Conservation (phyloP, 2,113 vertebrate species). For the Burhinus bistriatus region DNA sequence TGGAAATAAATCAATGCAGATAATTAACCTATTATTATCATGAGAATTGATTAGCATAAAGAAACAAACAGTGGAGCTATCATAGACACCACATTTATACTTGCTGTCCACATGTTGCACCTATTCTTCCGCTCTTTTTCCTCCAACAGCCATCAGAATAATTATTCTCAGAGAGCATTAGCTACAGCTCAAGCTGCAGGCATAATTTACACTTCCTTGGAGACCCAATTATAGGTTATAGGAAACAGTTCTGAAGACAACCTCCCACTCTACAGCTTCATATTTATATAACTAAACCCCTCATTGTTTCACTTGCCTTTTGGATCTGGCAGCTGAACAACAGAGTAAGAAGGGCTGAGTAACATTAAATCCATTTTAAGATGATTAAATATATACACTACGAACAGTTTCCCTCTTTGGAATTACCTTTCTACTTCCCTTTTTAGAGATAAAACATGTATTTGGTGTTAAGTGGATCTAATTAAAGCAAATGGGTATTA, state of each 20-base stretch:
- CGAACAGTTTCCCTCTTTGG: not conserved
- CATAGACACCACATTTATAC: not conserved
- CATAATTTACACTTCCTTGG: constrained; percentile 63
- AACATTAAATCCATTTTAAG: not conserved
- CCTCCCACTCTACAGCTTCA: constrained; percentile 22
- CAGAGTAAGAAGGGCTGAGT: not conserved
- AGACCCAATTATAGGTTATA: constrained; percentile 75
- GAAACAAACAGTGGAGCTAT: not conserved
- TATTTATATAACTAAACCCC: constrained; percentile 53
- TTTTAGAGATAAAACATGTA: not conserved
- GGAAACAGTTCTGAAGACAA: constrained; percentile 63
- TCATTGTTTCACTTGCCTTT: constrained; percentile 23
- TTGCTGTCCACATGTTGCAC: not conserved
- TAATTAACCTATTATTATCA: not conserved
- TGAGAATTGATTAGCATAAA: constrained; percentile 6
- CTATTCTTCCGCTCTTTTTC: constrained; percentile 15
- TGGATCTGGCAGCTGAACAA: not conserved
- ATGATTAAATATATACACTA: not conserved
- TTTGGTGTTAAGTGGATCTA: constrained; percentile 8
- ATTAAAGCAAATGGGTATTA: constrained; percentile 49
- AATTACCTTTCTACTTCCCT: not conserved
- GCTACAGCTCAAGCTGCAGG: constrained; percentile 57
- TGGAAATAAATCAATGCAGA: constrained; percentile 19
- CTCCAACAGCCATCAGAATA: constrained; percentile 55
- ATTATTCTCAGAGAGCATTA: constrained; percentile 74